A percentile compares a stretch with the other conserved stretches of the same genome.
These are phyloP conservation scores for Frankliniella intonsa DNA, from an alignment of 2,888 invertebrate species.

Conservation along the genomic window DNA sequence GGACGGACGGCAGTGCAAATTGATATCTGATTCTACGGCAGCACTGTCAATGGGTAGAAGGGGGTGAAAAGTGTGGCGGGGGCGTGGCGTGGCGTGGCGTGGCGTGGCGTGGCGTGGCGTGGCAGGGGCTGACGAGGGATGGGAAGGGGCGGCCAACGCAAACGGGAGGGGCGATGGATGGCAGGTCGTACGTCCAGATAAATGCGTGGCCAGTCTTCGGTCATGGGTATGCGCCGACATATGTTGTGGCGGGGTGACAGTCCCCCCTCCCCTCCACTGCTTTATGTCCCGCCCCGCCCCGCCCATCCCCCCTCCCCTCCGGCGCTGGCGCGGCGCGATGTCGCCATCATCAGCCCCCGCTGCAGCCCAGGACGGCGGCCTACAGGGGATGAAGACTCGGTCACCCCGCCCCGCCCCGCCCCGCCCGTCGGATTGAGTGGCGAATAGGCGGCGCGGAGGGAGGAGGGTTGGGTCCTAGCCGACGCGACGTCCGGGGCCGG, in stretches of 20 bases:
- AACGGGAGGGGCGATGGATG: neutral
- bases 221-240: neutral
- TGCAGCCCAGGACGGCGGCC: no score
- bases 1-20: neutral
- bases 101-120: neutral
- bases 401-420: no score
- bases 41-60: no score
- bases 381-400: no score
- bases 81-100: neutral
- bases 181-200: neutral
- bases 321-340: no score
- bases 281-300: neutral
- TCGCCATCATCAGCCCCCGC: no score
- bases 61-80: neutral
- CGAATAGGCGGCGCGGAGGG: no score
- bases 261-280: neutral
- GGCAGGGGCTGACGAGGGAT: neutral
- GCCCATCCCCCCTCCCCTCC: neutral
- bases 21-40: slow-evolving; percentile 7
- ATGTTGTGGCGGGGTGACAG: neutral
- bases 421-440: no score
- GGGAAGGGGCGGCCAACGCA: neutral
- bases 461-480: no score
- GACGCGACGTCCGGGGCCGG: no score
- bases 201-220: neutral